Evolutionary conservation across 2,797 vertebrate species (phyloP), one percentile per base, ranked within the genome.

Genomic region (Rhyacichthys aspro): DNA sequence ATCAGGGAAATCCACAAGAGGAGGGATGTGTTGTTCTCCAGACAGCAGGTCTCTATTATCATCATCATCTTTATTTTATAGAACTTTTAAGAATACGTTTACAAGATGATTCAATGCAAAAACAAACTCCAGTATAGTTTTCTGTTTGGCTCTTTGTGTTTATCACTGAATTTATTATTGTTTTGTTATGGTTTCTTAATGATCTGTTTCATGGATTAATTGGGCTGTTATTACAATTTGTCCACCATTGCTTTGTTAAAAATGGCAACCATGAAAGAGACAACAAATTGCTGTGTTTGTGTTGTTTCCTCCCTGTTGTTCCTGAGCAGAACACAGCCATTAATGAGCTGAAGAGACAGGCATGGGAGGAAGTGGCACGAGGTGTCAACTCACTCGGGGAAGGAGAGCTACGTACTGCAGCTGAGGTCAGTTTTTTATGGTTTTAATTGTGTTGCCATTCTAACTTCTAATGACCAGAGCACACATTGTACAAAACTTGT

Each of bases 351-450:
- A 98, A 97, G 76, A 91, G 96, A 38, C 95, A 95, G 44, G 95
- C 95, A 54, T 98, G 96, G 96, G 95, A 98, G 70, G 96, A 98
- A 89, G 96, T 98, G 47, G 95, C 95, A 0, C 94, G 93, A 79
- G 94, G 94, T 48, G 96, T 98, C 63, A 97, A 96, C n/a, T 91
- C 94, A 0, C 92, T 98, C 3, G 95, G 95, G 7, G 95, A 97
- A 81, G 95, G 95, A 2, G 96, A 97, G 58, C 93, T 95, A 52
- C 93, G 95, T 47, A 96, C 95, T 0, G 95, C 95, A 38, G 93
- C 93, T 0, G 95, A 98, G 74, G 86, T 86, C 39, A 11, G 61
- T 74, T 55, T 64, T 34, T 56, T 6, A 5, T 5, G 52, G 8
- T 18, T 50, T 32, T 37, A 38, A 45, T 50, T 12, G 3, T 38